Percentiles rank a stretch among this genome's conserved stretches.
phyloP scores from a whole-genome alignment of 2,797 vertebrate species.

The Molossus molossus region DNA sequence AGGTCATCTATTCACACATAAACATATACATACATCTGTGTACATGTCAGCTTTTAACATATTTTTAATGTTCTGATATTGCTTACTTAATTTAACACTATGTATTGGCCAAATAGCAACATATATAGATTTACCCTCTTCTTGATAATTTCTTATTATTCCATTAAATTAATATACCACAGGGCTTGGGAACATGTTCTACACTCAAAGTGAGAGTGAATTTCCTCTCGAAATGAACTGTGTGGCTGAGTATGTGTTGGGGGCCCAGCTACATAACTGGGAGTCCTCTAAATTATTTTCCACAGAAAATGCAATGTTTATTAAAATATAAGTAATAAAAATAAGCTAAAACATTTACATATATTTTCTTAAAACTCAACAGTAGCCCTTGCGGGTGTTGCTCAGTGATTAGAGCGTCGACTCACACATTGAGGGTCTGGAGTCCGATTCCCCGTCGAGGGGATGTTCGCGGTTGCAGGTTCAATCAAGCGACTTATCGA shows the following conservation, averaged over 20 bases:
- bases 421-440: too few species aligned
- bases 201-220: not conserved
- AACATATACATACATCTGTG: not conserved
- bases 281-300: slow-evolving; percentile 7
- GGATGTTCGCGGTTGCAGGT: too few species aligned
- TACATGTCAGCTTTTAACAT: not conserved
- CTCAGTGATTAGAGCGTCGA: too few species aligned
- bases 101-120: not conserved
- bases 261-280: accelerated
- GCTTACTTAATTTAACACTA: not conserved
- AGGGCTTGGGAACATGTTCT: not conserved
- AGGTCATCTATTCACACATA: not conserved
- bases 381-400: not conserved
- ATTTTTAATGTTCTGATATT: not conserved
- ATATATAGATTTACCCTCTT: not conserved
- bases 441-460: too few species aligned
- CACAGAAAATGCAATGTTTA: not conserved
- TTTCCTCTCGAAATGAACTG: not conserved
- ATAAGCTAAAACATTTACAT: not conserved
- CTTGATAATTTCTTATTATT: not conserved
- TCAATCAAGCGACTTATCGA: too few species aligned
- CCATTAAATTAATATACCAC: not conserved
- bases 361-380: slow-evolving; percentile 3
- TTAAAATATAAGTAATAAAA: slow-evolving; percentile 12
- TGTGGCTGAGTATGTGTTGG: not conserved